These are phyloP conservation scores for Papilio protenor DNA, from an alignment of 2,888 invertebrate genomes.

Conservation along the genomic window DNA sequence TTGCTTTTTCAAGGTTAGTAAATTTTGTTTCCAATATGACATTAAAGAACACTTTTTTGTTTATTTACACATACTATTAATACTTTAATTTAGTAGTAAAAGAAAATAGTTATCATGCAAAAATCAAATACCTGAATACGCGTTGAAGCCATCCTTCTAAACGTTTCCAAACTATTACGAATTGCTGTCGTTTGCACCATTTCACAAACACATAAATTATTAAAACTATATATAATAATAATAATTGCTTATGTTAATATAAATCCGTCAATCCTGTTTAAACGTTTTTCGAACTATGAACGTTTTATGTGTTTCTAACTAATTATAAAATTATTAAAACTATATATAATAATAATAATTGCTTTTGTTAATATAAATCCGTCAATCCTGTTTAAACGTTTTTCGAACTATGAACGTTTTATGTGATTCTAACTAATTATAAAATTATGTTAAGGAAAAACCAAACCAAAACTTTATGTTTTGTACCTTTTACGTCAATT, in stretches of 20 bases:
- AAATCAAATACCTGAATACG: constrained; percentile 22
- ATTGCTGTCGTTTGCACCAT: constrained; percentile 61
- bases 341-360: too few relatives aligned
- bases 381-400: not conserved
- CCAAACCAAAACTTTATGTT: constrained; percentile 15
- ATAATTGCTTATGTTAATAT: not conserved
- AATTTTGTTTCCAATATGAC: too few relatives aligned
- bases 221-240: not conserved
- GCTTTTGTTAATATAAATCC: not conserved
- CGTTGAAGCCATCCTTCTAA: constrained; percentile 61
- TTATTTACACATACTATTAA: too few relatives aligned
- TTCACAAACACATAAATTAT: constrained; percentile 18
- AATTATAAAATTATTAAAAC: not conserved
- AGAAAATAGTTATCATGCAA: not conserved
- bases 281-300: not conserved
- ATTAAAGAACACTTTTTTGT: too few relatives aligned
- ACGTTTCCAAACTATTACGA: constrained; percentile 60
- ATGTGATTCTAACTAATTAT: not conserved
- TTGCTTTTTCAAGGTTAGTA: too few relatives aligned
- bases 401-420: not conserved
- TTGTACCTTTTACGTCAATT: constrained; percentile 16
- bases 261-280: not conserved
- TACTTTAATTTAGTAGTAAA: too few relatives aligned
- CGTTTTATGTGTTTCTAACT: not conserved
- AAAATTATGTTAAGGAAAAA: constrained; percentile 32